Evolutionary conservation across 1,140 invertebrate genomes (phyloP).

Genomic region (Plectrocnemia conspersa): DNA sequence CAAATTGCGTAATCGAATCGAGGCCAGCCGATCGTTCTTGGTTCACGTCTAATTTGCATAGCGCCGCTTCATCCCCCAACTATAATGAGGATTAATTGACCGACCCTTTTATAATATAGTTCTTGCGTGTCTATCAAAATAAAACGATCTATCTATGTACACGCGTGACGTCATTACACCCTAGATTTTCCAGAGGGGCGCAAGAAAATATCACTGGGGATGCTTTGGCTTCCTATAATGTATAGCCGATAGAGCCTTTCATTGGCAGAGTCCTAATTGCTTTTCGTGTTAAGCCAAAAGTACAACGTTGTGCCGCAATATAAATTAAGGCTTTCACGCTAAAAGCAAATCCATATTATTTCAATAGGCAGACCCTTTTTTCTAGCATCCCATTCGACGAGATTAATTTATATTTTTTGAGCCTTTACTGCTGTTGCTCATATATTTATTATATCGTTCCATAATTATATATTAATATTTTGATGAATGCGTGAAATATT

Average conservation of each 20-base stretch:
- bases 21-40: neutral
- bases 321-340: constrained; percentile 21
- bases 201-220: too few species aligned
- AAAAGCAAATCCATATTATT: constrained; percentile 23
- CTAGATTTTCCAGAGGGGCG: neutral
- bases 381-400: too few species aligned
- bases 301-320: constrained; percentile 17
- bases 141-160: constrained; percentile 1
- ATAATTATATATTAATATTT: too few species aligned
- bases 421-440: too few species aligned
- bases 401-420: too few species aligned
- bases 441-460: too few species aligned
- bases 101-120: constrained; percentile 8
- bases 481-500: too few species aligned
- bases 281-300: constrained; percentile 29
- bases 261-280: constrained; percentile 25
- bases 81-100: constrained; percentile 11
- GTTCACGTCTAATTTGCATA: neutral
- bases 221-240: constrained; percentile 18
- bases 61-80: neutral
- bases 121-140: constrained; percentile 2
- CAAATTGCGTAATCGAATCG: neutral
- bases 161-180: constrained; percentile 2
- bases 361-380: constrained; percentile 18
- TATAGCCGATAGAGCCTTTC: constrained; percentile 20